A percentile compares a stretch with the other conserved stretches of the same genome.
These are phyloP conservation scores for Notarius quadriscutis DNA, from an alignment of 2,113 vertebrate species.

Conservation along the genomic window DNA sequence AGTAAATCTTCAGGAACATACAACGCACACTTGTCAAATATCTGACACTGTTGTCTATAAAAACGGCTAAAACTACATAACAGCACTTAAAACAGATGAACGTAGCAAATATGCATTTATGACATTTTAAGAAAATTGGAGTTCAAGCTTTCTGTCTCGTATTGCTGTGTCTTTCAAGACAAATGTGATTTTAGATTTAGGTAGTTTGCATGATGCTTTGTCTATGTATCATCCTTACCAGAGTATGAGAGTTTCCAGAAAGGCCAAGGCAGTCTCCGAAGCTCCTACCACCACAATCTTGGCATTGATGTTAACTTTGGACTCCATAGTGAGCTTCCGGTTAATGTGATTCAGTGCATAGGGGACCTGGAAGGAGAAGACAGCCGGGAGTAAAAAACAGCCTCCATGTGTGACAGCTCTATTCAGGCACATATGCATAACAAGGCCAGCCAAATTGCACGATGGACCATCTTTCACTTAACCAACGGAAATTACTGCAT, in stretches of 20 bases:
- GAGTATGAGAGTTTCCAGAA: conserved; percentile 84
- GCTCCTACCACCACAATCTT: conserved; percentile 92
- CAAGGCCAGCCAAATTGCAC: conserved; percentile 24
- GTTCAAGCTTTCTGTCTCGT: background rate
- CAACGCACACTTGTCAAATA: background rate
- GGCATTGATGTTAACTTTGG: conserved; percentile 80
- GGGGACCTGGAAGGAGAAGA: conserved; percentile 70
- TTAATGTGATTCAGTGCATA: conserved; percentile 86
- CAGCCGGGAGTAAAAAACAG: conserved; percentile 18
- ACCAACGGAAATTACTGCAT: conserved; percentile 42
- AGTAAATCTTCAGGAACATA: background rate
- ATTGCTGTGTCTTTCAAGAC: background rate
- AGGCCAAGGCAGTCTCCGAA: conserved; percentile 84
- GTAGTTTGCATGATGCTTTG: background rate
- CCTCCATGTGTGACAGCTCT: background rate
- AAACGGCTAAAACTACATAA: background rate
- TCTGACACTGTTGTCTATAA: background rate
- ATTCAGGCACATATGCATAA: conserved; percentile 40
- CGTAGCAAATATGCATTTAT: background rate
- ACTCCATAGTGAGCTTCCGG: conserved; percentile 85
- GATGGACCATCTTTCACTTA: conserved; percentile 34
- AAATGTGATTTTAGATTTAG: background rate
- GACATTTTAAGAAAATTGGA: background rate
- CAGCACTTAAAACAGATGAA: background rate
- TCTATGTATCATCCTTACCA: conserved; percentile 74